phyloP scores from a whole-genome alignment of 2,797 vertebrate species.

The Taenioides sp. region DNA sequence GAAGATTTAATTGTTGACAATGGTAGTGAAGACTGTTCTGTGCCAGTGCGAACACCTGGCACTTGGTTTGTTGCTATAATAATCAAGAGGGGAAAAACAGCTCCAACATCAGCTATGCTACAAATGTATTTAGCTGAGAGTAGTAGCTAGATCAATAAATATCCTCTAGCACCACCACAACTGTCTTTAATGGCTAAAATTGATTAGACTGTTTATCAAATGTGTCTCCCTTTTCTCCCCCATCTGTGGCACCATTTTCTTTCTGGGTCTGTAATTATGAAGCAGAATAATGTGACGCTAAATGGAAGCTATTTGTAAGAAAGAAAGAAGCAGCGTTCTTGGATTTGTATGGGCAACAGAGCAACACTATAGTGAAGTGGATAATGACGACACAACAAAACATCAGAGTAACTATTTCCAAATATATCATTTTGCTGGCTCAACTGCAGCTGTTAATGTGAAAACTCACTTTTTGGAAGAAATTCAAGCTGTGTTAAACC shows the following conservation, averaged over 20 bases:
- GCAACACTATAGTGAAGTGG: slow-evolving; percentile 4
- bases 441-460: background rate
- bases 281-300: slow-evolving; percentile 45
- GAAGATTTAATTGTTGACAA: slow-evolving; percentile 48
- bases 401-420: background rate
- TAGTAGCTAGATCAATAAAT: slow-evolving; percentile 56
- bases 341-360: slow-evolving; percentile 21
- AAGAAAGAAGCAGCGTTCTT: slow-evolving; percentile 17
- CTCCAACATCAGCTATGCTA: slow-evolving; percentile 51
- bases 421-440: background rate
- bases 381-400: slow-evolving; percentile 17
- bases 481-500: background rate
- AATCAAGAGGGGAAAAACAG: slow-evolving; percentile 22
- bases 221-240: slow-evolving; percentile 46
- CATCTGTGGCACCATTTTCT: slow-evolving; percentile 58
- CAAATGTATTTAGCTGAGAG: slow-evolving; percentile 47
- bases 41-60: slow-evolving; percentile 67
- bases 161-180: slow-evolving; percentile 41
- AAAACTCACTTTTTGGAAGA: background rate
- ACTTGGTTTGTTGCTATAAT: slow-evolving; percentile 56
- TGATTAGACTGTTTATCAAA: slow-evolving; percentile 62
- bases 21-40: slow-evolving; percentile 45
- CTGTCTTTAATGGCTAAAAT: slow-evolving; percentile 54
- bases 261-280: slow-evolving; percentile 54
- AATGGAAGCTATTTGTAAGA: slow-evolving; percentile 41